phyloP scores from a whole-genome alignment of 2,797 vertebrate species.

The Pelochelys cantorii region DNA sequence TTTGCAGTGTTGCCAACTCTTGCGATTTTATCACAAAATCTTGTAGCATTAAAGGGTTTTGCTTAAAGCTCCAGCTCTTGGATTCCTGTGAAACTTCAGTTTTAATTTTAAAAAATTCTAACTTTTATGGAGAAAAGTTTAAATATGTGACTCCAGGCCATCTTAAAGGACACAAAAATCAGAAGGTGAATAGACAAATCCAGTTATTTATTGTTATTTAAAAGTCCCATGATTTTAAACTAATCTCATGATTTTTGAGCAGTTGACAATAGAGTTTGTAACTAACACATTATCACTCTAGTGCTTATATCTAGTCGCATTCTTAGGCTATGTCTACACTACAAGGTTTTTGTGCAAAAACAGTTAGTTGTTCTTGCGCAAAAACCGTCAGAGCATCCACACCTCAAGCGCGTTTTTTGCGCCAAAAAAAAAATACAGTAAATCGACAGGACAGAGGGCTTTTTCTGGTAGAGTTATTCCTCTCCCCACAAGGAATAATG shows the following conservation, averaged over 20 bases:
- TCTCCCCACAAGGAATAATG: too few species aligned
- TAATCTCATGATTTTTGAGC: background rate
- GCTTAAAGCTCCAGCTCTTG: constrained; percentile 63
- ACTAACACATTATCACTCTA: background rate
- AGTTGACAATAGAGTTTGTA: background rate
- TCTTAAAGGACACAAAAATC: constrained; percentile 36
- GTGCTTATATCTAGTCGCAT: background rate
- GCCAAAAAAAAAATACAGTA: too few species aligned
- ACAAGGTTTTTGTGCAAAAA: too few species aligned
- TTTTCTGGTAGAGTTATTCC: too few species aligned
- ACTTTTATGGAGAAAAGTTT: constrained; percentile 44
- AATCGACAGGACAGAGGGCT: too few species aligned
- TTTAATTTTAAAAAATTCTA: background rate
- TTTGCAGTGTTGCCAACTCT: constrained; percentile 67
- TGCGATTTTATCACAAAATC: constrained; percentile 74
- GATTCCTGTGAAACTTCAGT: constrained; percentile 48
- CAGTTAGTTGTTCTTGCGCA: too few species aligned
- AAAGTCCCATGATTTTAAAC: background rate
- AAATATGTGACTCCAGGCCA: constrained; percentile 58
- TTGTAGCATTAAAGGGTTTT: constrained; percentile 42
- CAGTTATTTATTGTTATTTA: background rate
- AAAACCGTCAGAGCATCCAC: too few species aligned
- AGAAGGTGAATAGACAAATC: background rate
- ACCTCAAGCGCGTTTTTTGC: too few species aligned
- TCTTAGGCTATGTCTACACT: background rate